These are phyloP conservation scores for Stichodactyla helianthus DNA, from an alignment of 64 coral and sea anemone species.

Conservation along the genomic window DNA sequence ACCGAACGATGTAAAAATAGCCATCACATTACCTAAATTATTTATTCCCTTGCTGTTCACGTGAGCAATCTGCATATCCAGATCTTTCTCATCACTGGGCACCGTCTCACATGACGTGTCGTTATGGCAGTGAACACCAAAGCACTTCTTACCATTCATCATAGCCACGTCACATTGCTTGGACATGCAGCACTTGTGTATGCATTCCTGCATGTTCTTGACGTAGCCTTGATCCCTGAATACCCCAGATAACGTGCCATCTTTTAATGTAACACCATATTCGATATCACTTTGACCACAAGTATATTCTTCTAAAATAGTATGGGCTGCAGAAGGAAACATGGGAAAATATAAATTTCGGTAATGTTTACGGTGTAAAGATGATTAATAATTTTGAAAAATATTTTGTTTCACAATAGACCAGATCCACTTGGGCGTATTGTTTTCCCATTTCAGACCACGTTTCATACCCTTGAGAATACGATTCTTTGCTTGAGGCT, in stretches of 20 bases:
- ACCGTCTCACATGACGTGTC: conserved; percentile 84
- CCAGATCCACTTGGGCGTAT: too few relatives aligned
- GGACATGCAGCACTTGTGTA: conserved; percentile 82
- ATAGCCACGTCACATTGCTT: conserved; percentile 94
- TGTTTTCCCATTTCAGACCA: too few relatives aligned
- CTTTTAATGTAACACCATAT: conserved; percentile 83
- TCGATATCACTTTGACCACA: conserved; percentile 78
- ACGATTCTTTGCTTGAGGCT: too few relatives aligned
- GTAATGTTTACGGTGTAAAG: too few relatives aligned
- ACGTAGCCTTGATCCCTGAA: conserved; percentile 69
- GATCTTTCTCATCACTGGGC: conserved; percentile 66
- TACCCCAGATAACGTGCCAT: conserved; percentile 67
- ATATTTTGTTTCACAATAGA: too few relatives aligned
- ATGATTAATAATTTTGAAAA: too few relatives aligned
- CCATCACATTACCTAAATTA: background rate
- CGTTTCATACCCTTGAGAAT: too few relatives aligned
- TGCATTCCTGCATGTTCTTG: conserved; percentile 97
- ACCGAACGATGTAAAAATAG: background rate
- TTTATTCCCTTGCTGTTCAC: conserved; percentile 66
- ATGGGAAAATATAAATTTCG: too few relatives aligned
- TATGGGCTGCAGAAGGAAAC: conserved; percentile 34
- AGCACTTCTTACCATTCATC: conserved; percentile 85
- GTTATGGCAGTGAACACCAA: conserved; percentile 80
- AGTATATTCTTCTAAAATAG: conserved; percentile 91
- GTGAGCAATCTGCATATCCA: conserved; percentile 84